Evolutionary conservation across 2,888 invertebrate species (phyloP).

Genomic region (Parelbella ahira): DNA sequence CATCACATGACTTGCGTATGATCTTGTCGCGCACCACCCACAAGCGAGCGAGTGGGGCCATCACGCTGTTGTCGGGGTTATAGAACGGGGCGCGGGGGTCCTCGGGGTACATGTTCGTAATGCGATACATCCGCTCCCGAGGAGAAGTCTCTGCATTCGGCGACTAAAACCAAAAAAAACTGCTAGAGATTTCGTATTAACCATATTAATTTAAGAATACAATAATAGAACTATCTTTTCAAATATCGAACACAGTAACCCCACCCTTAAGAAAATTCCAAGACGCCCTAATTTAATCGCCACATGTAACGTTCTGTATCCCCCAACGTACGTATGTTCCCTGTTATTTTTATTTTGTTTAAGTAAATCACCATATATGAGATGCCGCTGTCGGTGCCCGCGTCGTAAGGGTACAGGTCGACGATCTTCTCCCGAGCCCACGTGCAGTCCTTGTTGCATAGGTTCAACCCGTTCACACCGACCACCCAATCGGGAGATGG

Average conservation of each 20-base stretch:
- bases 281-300: too few relatives aligned
- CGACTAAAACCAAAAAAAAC: too few relatives aligned
- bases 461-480: slow-evolving; percentile 92
- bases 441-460: slow-evolving; percentile 93
- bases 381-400: slow-evolving; percentile 96
- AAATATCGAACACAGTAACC: too few relatives aligned
- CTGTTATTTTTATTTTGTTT: too few relatives aligned
- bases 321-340: too few relatives aligned
- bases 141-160: slow-evolving; percentile 88
- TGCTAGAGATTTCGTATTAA: too few relatives aligned
- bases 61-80: slow-evolving; percentile 82
- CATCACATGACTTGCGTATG: slow-evolving; percentile 87
- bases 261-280: too few relatives aligned
- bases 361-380: slow-evolving; percentile 88
- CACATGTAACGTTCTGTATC: too few relatives aligned
- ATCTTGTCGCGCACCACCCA: slow-evolving; percentile 88
- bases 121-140: slow-evolving; percentile 91
- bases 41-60: slow-evolving; percentile 91
- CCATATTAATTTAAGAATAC: too few relatives aligned
- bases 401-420: slow-evolving; percentile 96
- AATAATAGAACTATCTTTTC: too few relatives aligned
- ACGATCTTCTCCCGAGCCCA: slow-evolving; percentile 93
- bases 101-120: slow-evolving; percentile 94
- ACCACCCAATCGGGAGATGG: slow-evolving; percentile 99
- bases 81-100: slow-evolving; percentile 97